phyloP scores from a whole-genome alignment of 1,140 invertebrate species.

The Grapholita molesta region DNA sequence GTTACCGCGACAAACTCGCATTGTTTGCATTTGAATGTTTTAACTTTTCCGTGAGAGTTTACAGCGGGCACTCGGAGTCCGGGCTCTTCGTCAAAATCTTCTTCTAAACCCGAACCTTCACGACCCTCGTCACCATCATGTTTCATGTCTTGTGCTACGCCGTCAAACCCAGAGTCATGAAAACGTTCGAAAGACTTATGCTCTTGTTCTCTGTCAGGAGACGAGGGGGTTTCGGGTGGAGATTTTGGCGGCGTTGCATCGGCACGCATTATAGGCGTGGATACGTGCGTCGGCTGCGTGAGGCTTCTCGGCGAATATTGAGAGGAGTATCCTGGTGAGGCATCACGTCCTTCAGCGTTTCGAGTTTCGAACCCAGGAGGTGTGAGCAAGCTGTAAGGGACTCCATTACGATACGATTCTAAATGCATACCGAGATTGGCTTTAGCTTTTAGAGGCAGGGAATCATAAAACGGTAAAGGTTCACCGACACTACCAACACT shows the following conservation, averaged over 20 bases:
- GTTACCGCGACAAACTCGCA: slow-evolving; percentile 91
- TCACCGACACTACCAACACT: slow-evolving; percentile 69
- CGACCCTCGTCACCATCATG: slow-evolving; percentile 62
- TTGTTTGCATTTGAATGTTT: slow-evolving; percentile 95
- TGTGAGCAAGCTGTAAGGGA: slow-evolving; percentile 65
- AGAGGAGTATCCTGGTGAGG: slow-evolving; percentile 70
- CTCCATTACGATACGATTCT: slow-evolving; percentile 48
- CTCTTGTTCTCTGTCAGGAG: slow-evolving; percentile 51
- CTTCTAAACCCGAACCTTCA: slow-evolving; percentile 72
- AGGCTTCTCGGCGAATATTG: slow-evolving; percentile 65
- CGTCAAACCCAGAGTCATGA: slow-evolving; percentile 64
- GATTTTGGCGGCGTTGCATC: slow-evolving; percentile 78
- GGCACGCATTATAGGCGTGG: slow-evolving; percentile 55
- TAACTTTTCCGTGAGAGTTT: slow-evolving; percentile 90
- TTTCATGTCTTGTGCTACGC: slow-evolving; percentile 41
- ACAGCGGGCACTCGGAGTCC: slow-evolving; percentile 84
- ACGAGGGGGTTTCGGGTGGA: slow-evolving; percentile 67
- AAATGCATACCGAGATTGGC: slow-evolving; percentile 65
- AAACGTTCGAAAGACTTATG: slow-evolving; percentile 50
- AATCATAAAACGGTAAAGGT: slow-evolving; percentile 72
- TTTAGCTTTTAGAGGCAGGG: slow-evolving; percentile 61
- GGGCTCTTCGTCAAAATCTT: slow-evolving; percentile 82
- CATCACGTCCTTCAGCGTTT: slow-evolving; percentile 48
- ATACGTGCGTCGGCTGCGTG: slow-evolving; percentile 60
- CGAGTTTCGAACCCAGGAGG: slow-evolving; percentile 64